Evolutionary conservation across 2,797 vertebrate genomes (phyloP), one percentile per base, ranked within the genome.

Genomic region (Lepus oiostolus): DNA sequence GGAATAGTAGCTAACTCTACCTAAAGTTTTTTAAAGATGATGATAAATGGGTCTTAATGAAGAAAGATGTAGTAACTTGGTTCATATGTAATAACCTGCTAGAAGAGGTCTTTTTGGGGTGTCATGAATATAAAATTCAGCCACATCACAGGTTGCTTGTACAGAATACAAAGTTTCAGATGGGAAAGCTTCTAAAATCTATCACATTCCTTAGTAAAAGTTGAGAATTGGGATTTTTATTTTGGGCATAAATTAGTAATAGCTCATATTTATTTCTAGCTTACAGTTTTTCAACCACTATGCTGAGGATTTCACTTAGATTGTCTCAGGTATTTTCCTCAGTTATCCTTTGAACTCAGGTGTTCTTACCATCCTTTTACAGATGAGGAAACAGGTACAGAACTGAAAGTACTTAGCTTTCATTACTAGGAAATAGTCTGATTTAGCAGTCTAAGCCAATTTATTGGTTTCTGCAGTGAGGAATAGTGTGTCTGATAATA

Each of bases 161-260:
- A 42, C 22, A 24, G 58, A 32, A 58, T 67, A 26, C 32, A 96
- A 26, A 47, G 11, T 70, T 95, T 92, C 38, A 84, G 75, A 63
- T 92, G 71, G 26, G 79, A 60, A 50, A 71, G 5, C 80, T 95
- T 75, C 76, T 85, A 87, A 74, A 96, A 83, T 38, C 60, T 67
- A 72, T 54, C 10, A n/a, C 22, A 50, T 70, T 4, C 14, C 12
- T 77, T 86, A 35, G 24, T 87, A 84, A 85, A 71, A 82, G 32
- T 62, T 88, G 72, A 86, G 60, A 74, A 65, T 80, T 2, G 9
- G 14, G 16, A 32, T 32, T 35, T 89, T 92, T 79, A 70, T 86
- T 94, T 74, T 88, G 74, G 92, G 32, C 28, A 82, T 13, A 85
- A 85, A 92, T 90, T 90, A 81, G n/a, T 85, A 76, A 72, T 63